Conservation (phyloP, 2,888 invertebrate genomes). For the Pinctada fucata region DNA sequence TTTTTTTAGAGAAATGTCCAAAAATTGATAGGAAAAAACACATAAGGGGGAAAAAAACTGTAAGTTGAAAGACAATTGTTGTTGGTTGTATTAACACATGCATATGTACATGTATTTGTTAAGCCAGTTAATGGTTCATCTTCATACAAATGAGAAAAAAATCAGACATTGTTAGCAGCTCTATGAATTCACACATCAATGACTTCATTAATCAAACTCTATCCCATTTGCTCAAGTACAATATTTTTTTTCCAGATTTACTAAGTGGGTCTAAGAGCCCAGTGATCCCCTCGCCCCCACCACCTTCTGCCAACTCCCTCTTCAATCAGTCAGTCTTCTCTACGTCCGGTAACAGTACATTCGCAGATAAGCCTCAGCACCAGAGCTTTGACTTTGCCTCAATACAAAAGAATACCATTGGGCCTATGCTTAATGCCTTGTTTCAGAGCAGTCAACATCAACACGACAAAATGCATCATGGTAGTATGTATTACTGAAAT, state of each 20-base stretch:
- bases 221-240: background rate
- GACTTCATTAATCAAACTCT: no score
- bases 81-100: no score
- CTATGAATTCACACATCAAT: no score
- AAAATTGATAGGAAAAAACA: no score
- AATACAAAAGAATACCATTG: conserved; percentile 34
- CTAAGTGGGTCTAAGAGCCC: conserved; percentile 67
- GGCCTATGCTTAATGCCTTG: conserved; percentile 36
- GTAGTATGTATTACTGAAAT: conserved; percentile 26
- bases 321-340: conserved; percentile 56
- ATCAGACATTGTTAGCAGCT: no score
- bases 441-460: conserved; percentile 28
- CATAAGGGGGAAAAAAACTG: no score
- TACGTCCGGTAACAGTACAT: conserved; percentile 51
- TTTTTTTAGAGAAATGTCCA: no score
- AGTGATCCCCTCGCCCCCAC: conserved; percentile 62
- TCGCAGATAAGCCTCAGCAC: conserved; percentile 57
- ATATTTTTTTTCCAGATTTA: conserved; percentile 53
- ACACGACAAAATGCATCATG: conserved; percentile 26
- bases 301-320: conserved; percentile 47
- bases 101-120: no score
- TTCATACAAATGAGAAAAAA: no score
- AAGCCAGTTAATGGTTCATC: no score
- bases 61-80: no score
- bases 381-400: conserved; percentile 45